Percentiles rank a stretch among this genome's conserved stretches.
Conservation (phyloP, 2,113 vertebrate species). For the Salvator merianae region DNA sequence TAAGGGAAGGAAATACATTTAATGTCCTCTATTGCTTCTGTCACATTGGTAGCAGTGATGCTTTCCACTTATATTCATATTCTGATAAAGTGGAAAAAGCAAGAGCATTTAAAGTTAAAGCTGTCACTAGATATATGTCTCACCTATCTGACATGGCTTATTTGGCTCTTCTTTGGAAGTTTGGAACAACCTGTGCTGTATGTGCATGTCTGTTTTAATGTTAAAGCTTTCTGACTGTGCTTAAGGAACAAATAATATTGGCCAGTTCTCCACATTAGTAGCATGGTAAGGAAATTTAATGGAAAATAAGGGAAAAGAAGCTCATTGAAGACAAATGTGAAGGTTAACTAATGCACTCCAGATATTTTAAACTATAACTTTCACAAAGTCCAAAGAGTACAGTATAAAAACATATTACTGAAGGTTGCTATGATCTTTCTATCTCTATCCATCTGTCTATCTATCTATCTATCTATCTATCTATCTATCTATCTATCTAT, state of each 20-base stretch:
- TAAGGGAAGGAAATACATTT: not conserved
- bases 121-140: not conserved
- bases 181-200: not conserved
- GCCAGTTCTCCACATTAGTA: not conserved
- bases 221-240: not conserved
- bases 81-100: conserved; percentile 4
- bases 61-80: conserved; percentile 2
- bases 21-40: not conserved
- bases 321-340: not conserved
- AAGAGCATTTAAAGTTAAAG: conserved; percentile 10
- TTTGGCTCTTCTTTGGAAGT: not conserved
- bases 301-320: not conserved
- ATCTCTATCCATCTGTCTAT: too few species aligned
- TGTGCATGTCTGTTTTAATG: not conserved
- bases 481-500: too few species aligned
- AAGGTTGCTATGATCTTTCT: not conserved
- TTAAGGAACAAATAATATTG: not conserved
- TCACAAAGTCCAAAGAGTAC: too few species aligned
- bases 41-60: not conserved
- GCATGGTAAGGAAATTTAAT: not conserved
- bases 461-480: too few species aligned
- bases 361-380: not conserved
- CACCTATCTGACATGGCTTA: not conserved
- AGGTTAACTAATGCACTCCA: not conserved
- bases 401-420: too few species aligned